These are phyloP conservation scores for Pipistrellus nathusii DNA, from an alignment of 2,797 vertebrate species.

Conservation along the genomic window DNA sequence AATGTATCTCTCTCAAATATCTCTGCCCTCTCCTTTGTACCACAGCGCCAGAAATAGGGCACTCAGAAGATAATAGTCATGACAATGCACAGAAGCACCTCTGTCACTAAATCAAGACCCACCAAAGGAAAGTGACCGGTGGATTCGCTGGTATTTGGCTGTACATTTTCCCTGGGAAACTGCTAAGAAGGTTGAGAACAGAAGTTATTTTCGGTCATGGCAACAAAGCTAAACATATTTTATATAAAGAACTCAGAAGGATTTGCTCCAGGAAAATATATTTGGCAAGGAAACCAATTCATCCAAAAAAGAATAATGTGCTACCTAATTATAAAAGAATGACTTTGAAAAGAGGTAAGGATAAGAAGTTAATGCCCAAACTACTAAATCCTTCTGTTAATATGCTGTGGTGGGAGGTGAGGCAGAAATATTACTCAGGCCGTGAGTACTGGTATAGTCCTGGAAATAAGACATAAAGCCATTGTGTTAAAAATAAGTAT, in stretches of 20 bases:
- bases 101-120: slow-evolving; percentile 16
- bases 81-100: neutral
- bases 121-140: neutral
- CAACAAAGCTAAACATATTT: slow-evolving; percentile 49
- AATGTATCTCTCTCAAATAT: neutral
- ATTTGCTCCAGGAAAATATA: slow-evolving; percentile 65
- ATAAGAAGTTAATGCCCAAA: neutral
- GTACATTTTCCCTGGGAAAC: slow-evolving; percentile 47
- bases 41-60: neutral
- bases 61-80: neutral
- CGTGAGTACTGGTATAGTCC: neutral
- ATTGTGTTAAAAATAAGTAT: neutral
- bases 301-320: neutral
- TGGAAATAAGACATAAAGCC: neutral
- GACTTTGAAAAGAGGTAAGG: slow-evolving; percentile 16
- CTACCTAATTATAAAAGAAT: slow-evolving; percentile 57
- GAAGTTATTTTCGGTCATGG: slow-evolving; percentile 53
- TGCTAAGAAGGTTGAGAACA: slow-evolving; percentile 50
- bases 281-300: slow-evolving; percentile 57
- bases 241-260: slow-evolving; percentile 59
- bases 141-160: neutral
- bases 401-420: neutral
- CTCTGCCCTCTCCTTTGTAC: neutral
- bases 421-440: neutral
- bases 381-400: neutral